Conservation (phyloP, 2,113 vertebrate species). For the Corythoichthys intestinalis region DNA sequence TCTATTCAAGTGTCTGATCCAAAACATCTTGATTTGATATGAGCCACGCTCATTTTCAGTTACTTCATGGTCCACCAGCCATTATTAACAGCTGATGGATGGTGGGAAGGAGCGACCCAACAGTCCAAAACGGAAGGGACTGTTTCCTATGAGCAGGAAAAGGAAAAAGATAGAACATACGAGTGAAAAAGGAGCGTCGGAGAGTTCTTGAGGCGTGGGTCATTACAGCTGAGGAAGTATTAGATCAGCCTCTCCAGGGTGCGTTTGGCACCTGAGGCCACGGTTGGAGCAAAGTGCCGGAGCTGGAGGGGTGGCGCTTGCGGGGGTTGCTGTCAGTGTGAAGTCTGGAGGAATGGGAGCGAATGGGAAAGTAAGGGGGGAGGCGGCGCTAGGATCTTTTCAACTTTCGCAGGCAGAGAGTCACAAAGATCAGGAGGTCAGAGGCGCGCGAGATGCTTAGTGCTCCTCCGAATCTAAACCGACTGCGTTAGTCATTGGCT, state of each 20-base stretch:
- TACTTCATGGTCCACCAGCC: conserved; percentile 38
- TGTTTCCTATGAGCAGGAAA: conserved; percentile 57
- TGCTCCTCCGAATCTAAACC: conserved; percentile 12
- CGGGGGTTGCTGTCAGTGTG: conserved; percentile 7
- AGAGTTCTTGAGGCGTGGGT: conserved; percentile 40
- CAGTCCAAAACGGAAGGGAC: conserved; percentile 56
- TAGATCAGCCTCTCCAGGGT: conserved; percentile 64
- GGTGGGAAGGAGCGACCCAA: conserved; percentile 65
- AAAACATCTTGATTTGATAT: conserved; percentile 9
- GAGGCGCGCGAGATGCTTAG: conserved; percentile 20
- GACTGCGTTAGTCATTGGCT: background rate
- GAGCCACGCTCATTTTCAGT: conserved; percentile 16
- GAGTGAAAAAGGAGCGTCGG: conserved; percentile 34
- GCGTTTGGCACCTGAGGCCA: conserved; percentile 57
- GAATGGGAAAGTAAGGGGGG: conserved; percentile 29
- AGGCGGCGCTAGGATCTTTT: conserved; percentile 13
- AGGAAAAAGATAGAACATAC: conserved; percentile 35
- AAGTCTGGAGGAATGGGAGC: conserved; percentile 30
- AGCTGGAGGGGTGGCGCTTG: conserved; percentile 15
- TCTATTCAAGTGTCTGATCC: conserved; percentile 10
- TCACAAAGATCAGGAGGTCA: conserved; percentile 28
- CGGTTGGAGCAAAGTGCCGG: conserved; percentile 33
- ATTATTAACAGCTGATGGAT: conserved; percentile 73
- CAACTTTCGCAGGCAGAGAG: conserved; percentile 20
- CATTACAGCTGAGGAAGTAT: conserved; percentile 61